Percentiles rank a stretch among this genome's conserved stretches.
Evolutionary conservation across 92 coral and sea anemone species (phyloP).

Genomic region (Phenganax subtilis): DNA sequence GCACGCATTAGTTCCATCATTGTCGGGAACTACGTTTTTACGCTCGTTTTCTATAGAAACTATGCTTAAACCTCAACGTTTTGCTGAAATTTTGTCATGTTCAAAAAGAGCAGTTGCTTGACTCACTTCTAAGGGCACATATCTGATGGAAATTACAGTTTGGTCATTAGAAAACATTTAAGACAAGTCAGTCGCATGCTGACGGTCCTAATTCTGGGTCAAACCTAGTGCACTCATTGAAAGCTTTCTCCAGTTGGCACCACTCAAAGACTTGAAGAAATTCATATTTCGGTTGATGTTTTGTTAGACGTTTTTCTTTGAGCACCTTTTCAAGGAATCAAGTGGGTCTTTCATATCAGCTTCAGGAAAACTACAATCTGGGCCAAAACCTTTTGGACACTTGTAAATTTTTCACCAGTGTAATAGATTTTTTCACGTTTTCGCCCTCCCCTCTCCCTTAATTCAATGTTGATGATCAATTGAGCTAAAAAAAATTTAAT

Average conservation of each 20-base stretch:
- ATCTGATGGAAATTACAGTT: not conserved
- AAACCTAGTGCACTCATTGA: not conserved
- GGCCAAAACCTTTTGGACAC: too few species aligned
- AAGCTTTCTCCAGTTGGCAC: not conserved
- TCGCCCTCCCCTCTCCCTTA: too few species aligned
- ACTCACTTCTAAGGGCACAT: slow-evolving; percentile 1
- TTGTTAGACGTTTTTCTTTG: not conserved
- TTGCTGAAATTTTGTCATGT: not conserved
- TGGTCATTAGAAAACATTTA: not conserved
- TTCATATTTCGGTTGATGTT: not conserved
- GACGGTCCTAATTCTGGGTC: not conserved
- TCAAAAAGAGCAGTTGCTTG: slow-evolving; percentile 8
- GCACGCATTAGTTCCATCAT: slow-evolving; percentile 5
- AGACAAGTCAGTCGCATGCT: not conserved
- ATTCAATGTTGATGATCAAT: too few species aligned
- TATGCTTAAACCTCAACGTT: not conserved
- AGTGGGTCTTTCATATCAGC: not conserved
- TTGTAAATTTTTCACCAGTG: too few species aligned
- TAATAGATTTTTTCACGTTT: too few species aligned
- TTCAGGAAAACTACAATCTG: too few species aligned
- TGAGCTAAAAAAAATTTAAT: too few species aligned
- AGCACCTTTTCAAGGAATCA: not conserved
- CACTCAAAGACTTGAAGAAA: not conserved
- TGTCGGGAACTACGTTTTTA: not conserved
- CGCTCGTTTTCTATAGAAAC: not conserved